phyloP scores from a whole-genome alignment of 2,888 invertebrate species.

The Timema podura region DNA sequence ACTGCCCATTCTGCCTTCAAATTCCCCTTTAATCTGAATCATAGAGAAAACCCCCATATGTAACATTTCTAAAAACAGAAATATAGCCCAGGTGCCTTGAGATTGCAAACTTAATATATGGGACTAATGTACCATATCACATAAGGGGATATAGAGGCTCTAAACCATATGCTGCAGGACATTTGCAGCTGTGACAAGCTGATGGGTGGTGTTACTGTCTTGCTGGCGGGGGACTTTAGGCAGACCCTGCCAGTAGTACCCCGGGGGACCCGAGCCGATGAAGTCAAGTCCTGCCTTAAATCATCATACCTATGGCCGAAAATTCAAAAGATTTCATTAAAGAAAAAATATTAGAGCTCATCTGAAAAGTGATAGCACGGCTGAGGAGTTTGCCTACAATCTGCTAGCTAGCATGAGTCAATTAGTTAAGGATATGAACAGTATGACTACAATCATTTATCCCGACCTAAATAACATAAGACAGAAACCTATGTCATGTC shows the following conservation, averaged over 20 bases:
- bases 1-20: conserved; percentile 35
- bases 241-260: conserved; percentile 29
- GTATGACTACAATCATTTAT: too few relatives aligned
- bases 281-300: conserved; percentile 33
- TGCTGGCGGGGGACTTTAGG: conserved; percentile 35
- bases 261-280: conserved; percentile 28
- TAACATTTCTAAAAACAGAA: conserved; percentile 21
- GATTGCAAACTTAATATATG: conserved; percentile 32
- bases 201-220: conserved; percentile 28
- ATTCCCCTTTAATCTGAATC: conserved; percentile 28
- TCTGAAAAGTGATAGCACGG: neutral
- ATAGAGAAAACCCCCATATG: conserved; percentile 19
- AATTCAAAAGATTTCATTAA: neutral
- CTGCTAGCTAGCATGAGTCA: neutral
- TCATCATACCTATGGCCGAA: conserved; percentile 29
- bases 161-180: conserved; percentile 22
- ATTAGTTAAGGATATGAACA: too few relatives aligned
- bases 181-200: conserved; percentile 16
- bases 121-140: conserved; percentile 36
- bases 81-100: conserved; percentile 24
- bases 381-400: neutral
- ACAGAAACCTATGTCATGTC: too few relatives aligned
- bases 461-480: too few relatives aligned
- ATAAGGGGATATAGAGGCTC: conserved; percentile 32
- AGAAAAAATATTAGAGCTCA: neutral